phyloP scores from a whole-genome alignment of 2,797 vertebrate genomes.

The Aldrovandia affinis region DNA sequence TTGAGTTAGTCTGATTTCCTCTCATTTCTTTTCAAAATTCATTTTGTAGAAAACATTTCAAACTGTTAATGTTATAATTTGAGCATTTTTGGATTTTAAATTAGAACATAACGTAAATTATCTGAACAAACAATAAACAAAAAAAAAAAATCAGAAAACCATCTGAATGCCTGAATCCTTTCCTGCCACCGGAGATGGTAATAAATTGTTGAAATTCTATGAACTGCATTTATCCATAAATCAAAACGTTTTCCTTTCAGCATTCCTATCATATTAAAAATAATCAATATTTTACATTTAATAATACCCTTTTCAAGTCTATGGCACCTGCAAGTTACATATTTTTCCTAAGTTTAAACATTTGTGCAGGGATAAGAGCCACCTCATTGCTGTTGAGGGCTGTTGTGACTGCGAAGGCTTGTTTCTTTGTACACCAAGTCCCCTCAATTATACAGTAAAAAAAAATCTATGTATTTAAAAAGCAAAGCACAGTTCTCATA shows the following conservation, averaged over 20 bases:
- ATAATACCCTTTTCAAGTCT: not conserved
- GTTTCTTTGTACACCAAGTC: not conserved
- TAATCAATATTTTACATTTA: not conserved
- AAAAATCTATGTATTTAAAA: slow-evolving; percentile 64
- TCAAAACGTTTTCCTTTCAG: slow-evolving; percentile 61
- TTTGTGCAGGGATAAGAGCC: not conserved
- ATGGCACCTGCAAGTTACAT: not conserved
- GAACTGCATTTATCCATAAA: slow-evolving; percentile 50
- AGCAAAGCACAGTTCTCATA: slow-evolving; percentile 74
- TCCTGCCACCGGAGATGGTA: slow-evolving; percentile 62
- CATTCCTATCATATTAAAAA: slow-evolving; percentile 43
- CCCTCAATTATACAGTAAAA: slow-evolving; percentile 9
- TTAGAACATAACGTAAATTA: slow-evolving; percentile 24
- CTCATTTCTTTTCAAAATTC: not conserved
- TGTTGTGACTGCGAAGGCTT: slow-evolving; percentile 42
- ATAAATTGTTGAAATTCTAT: slow-evolving; percentile 68
- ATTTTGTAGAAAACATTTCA: slow-evolving; percentile 42
- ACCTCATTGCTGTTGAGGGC: slow-evolving; percentile 33
- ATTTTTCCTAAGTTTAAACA: not conserved
- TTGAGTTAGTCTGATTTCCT: slow-evolving; percentile 49
- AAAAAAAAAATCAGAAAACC: slow-evolving; percentile 70
- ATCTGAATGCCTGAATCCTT: slow-evolving; percentile 76
- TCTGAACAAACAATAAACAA: slow-evolving; percentile 50
- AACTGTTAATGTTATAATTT: slow-evolving; percentile 45
- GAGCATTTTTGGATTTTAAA: not conserved